Evolutionary conservation across 1,140 invertebrate genomes (phyloP).

Genomic region (Drosophila tani): DNA sequence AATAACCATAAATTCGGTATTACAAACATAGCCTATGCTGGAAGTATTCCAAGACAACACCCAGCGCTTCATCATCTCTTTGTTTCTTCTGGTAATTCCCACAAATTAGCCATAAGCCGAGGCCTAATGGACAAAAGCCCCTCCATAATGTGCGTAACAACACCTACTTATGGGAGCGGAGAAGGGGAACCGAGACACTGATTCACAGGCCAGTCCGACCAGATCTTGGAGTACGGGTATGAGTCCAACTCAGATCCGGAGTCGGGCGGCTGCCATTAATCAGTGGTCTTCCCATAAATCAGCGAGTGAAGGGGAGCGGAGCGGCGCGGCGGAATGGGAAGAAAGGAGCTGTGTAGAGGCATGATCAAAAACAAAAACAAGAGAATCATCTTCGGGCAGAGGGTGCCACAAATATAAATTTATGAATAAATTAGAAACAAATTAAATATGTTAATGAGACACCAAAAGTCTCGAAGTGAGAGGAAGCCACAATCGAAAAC

Average conservation of each 20-base stretch:
- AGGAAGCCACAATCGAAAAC: slow-evolving; percentile 28
- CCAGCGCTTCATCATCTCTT: slow-evolving; percentile 25
- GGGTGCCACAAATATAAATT: slow-evolving; percentile 82
- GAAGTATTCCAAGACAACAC: background rate
- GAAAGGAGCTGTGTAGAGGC: slow-evolving; percentile 26
- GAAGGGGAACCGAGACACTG: slow-evolving; percentile 41
- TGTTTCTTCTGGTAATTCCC: slow-evolving; percentile 52
- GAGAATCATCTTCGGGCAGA: slow-evolving; percentile 31
- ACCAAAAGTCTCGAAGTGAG: slow-evolving; percentile 23
- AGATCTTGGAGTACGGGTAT: slow-evolving; percentile 19
- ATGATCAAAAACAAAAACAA: slow-evolving; percentile 54
- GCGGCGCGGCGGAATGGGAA: background rate
- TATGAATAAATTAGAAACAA: slow-evolving; percentile 83
- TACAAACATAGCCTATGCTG: background rate
- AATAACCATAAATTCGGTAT: slow-evolving; percentile 8
- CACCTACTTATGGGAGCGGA: slow-evolving; percentile 59
- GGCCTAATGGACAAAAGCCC: slow-evolving; percentile 47
- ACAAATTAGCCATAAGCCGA: slow-evolving; percentile 67
- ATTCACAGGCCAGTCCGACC: slow-evolving; percentile 65
- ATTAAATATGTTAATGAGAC: slow-evolving; percentile 81
- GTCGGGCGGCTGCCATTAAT: slow-evolving; percentile 69
- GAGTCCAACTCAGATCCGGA: slow-evolving; percentile 29
- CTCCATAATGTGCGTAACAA: slow-evolving; percentile 75
- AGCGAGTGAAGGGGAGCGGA: slow-evolving; percentile 33
- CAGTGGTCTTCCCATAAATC: slow-evolving; percentile 72